Evolutionary conservation across 2,888 invertebrate genomes (phyloP).

Genomic region (Eutolmus rufibarbis): DNA sequence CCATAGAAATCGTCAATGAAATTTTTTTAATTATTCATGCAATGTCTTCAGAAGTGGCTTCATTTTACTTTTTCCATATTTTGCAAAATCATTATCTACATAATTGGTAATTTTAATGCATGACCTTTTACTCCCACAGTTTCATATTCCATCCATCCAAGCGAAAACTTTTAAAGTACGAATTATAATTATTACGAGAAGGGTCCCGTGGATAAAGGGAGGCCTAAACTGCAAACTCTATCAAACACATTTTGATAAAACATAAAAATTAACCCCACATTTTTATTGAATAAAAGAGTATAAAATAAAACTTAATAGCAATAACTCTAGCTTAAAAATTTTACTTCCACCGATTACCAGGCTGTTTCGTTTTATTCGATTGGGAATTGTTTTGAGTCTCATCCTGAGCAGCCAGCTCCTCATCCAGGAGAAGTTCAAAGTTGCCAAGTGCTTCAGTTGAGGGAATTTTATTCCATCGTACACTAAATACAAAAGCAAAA

Average conservation of each 20-base stretch:
- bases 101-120: background rate
- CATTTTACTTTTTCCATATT: background rate
- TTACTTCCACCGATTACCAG: conserved; percentile 49
- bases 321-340: background rate
- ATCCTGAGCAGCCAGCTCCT: conserved; percentile 77
- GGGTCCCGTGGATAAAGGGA: no score
- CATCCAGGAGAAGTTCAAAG: conserved; percentile 84
- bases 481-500: conserved; percentile 62
- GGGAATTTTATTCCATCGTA: conserved; percentile 86
- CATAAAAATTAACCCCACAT: background rate
- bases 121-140: no score
- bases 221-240: no score
- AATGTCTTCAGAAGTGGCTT: background rate
- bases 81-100: background rate
- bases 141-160: no score
- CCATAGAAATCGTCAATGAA: background rate
- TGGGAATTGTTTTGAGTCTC: conserved; percentile 57
- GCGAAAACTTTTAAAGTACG: no score
- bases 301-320: background rate
- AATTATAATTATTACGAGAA: no score
- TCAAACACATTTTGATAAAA: background rate
- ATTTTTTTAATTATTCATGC: background rate
- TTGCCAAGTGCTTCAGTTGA: conserved; percentile 77
- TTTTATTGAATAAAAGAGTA: background rate
- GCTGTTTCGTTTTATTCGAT: background rate